Conservation (phyloP, 2,113 vertebrate species). For the Bettongia penicillata region DNA sequence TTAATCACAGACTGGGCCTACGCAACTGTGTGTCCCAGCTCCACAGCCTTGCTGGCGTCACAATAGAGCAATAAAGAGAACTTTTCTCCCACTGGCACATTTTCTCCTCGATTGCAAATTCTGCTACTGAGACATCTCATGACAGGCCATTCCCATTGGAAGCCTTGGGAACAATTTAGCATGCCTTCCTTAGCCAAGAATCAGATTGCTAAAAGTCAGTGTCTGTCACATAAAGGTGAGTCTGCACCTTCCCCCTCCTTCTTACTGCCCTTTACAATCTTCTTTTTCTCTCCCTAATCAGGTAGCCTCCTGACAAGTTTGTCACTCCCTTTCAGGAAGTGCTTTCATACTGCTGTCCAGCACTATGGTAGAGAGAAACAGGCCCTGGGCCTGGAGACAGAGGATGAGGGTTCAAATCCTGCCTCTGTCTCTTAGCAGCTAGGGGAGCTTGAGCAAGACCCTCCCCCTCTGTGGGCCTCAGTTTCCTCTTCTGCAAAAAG, state of each 20-base stretch:
- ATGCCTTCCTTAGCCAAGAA: conserved; percentile 59
- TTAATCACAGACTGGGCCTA: conserved; percentile 2
- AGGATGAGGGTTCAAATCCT: not conserved
- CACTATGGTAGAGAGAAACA: not conserved
- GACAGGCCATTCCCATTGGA: conserved; percentile 63
- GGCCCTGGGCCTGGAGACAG: not conserved
- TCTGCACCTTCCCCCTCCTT: conserved; percentile 45
- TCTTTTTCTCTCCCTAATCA: conserved; percentile 57
- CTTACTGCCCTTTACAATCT: conserved; percentile 63
- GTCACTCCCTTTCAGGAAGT: not conserved
- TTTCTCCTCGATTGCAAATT: conserved; percentile 47
- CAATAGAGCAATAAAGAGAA: conserved; percentile 46
- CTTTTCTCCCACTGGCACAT: conserved; percentile 54
- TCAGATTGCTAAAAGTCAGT: conserved; percentile 71
- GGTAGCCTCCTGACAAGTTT: not conserved
- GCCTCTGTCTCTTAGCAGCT: not conserved
- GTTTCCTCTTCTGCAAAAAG: not conserved
- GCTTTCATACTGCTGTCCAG: not conserved
- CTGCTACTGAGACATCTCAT: conserved; percentile 57
- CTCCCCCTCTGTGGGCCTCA: not conserved
- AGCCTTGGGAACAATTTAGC: conserved; percentile 66
- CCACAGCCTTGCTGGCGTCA: not conserved
- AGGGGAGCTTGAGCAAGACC: not conserved
- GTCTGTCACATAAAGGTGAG: conserved; percentile 71
- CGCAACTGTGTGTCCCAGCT: not conserved